Evolutionary conservation across 1,140 invertebrate species (phyloP).

Genomic region (Bicyclus anynana): DNA sequence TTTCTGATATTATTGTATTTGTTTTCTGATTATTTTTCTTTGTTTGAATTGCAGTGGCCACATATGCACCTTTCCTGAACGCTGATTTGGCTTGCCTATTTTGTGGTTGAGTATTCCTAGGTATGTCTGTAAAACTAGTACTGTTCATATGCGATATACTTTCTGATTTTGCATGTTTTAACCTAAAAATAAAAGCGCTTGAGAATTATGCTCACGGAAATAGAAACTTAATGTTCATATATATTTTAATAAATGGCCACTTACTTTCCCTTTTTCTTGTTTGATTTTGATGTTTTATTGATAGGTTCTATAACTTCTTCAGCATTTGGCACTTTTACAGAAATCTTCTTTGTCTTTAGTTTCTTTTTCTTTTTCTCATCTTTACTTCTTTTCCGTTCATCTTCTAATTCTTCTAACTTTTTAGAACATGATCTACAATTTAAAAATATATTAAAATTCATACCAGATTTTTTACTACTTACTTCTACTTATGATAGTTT

Average conservation of each 20-base stretch:
- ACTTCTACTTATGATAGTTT: no score
- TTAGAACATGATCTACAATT: constrained; percentile 74
- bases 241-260: constrained; percentile 19
- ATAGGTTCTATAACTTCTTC: constrained; percentile 62
- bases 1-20: constrained; percentile 59
- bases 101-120: constrained; percentile 51
- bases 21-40: constrained; percentile 54
- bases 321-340: constrained; percentile 62
- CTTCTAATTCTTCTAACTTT: constrained; percentile 76
- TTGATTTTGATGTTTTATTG: constrained; percentile 59
- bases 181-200: constrained; percentile 42
- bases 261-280: constrained; percentile 76
- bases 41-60: constrained; percentile 76
- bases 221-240: no score
- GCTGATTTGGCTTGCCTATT: constrained; percentile 64
- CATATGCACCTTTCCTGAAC: constrained; percentile 79
- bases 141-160: constrained; percentile 50
- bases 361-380: constrained; percentile 73
- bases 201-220: neutral
- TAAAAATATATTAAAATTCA: no score
- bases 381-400: constrained; percentile 58
- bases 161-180: constrained; percentile 60
- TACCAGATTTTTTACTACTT: no score
- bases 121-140: constrained; percentile 70
- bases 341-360: constrained; percentile 71